Percentiles rank a stretch among this genome's conserved stretches.
Conservation (phyloP, 2,888 invertebrate genomes). For the Cryptocephalus primarius region DNA sequence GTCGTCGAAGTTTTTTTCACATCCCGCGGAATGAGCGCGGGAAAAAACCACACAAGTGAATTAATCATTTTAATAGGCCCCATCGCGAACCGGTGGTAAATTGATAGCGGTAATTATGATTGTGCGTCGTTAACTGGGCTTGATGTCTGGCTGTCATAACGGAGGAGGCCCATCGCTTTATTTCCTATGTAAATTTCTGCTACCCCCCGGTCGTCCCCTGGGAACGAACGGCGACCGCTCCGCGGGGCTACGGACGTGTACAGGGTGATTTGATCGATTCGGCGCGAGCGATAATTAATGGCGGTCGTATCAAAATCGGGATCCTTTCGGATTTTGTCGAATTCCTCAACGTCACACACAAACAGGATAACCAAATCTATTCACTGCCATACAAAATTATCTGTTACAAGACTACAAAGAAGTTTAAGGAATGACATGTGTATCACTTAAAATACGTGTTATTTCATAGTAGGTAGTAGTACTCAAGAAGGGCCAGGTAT, state of each 20-base stretch:
- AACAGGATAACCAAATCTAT: too few relatives aligned
- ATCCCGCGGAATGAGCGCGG: constrained; percentile 7
- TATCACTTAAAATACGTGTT: too few relatives aligned
- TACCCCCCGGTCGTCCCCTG: constrained; percentile 7
- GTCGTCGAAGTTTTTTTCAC: constrained; percentile 1
- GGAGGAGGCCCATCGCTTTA: constrained; percentile 20
- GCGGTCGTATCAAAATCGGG: too few relatives aligned
- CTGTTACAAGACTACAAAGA: too few relatives aligned
- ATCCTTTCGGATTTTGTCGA: too few relatives aligned
- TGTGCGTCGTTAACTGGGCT: constrained; percentile 31
- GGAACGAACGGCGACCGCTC: neutral
- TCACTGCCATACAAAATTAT: too few relatives aligned
- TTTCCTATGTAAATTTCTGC: constrained; percentile 20
- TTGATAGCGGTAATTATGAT: constrained; percentile 35
- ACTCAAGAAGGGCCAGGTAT: too few relatives aligned
- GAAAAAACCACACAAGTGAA: constrained; percentile 25
- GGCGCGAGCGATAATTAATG: too few relatives aligned
- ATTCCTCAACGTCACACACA: too few relatives aligned
- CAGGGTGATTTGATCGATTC: too few relatives aligned
- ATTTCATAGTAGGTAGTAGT: too few relatives aligned
- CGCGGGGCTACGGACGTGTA: neutral
- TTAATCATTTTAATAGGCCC: constrained; percentile 36
- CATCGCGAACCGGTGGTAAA: constrained; percentile 28
- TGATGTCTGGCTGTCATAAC: constrained; percentile 29
- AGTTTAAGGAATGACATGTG: too few relatives aligned